Evolutionary conservation across 2,888 invertebrate genomes (phyloP).

Genomic region (Adelognathus sp.): DNA sequence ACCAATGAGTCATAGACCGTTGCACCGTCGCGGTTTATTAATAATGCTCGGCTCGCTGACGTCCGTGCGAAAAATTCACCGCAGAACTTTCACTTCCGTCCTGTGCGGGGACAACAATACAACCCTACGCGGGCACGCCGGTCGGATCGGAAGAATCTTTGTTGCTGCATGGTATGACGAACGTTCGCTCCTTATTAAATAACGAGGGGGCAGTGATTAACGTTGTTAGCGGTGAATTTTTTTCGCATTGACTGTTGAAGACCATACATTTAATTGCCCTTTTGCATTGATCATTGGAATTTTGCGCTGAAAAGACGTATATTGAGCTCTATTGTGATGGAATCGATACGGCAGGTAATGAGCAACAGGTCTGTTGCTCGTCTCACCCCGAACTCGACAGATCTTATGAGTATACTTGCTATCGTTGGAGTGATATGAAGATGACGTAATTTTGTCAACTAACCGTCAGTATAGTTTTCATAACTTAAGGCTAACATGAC

Average conservation of each 20-base stretch:
- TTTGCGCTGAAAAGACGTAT: background rate
- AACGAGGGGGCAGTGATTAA: background rate
- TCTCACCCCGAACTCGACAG: background rate
- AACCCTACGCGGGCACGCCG: slow-evolving; percentile 13
- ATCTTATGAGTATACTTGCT: no score
- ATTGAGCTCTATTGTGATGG: background rate
- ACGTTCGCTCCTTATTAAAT: slow-evolving; percentile 1
- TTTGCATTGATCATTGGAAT: background rate
- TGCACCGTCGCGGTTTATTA: slow-evolving; percentile 53
- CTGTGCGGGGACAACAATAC: slow-evolving; percentile 49
- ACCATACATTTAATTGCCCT: background rate
- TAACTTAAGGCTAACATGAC: no score
- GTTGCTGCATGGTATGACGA: background rate
- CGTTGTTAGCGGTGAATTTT: background rate
- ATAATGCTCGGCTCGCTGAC: slow-evolving; percentile 57
- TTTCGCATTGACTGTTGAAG: background rate
- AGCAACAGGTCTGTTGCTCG: background rate
- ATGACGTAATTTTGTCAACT: no score
- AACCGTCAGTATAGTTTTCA: no score
- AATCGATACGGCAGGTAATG: background rate
- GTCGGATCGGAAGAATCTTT: slow-evolving; percentile 10
- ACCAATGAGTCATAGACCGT: slow-evolving; percentile 55
- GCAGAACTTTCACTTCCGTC: slow-evolving; percentile 62
- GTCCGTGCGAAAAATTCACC: slow-evolving; percentile 57
- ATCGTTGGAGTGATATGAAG: no score